Conservation (phyloP, 2,113 vertebrate genomes). For the Oostethus manadensis region DNA sequence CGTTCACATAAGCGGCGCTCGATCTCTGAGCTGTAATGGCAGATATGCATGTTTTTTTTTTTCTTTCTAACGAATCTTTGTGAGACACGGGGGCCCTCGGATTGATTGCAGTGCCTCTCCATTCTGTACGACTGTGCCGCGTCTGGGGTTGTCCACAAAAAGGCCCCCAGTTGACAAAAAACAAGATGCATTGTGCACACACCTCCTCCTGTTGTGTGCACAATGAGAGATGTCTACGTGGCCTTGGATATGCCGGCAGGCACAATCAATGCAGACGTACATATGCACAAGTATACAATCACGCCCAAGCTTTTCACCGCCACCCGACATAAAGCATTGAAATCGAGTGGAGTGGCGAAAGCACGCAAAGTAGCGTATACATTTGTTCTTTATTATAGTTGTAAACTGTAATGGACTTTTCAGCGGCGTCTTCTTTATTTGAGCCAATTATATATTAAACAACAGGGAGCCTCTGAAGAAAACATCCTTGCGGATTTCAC, state of each 20-base stretch:
- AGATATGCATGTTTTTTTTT: slow-evolving; percentile 28
- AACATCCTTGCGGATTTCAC: slow-evolving; percentile 26
- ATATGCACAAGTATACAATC: slow-evolving; percentile 14
- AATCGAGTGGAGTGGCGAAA: slow-evolving; percentile 20
- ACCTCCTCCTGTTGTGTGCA: slow-evolving; percentile 30
- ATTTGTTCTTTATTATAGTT: slow-evolving; percentile 15
- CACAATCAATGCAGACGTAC: slow-evolving; percentile 14
- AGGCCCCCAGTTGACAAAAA: slow-evolving; percentile 22
- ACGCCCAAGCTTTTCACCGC: slow-evolving; percentile 8
- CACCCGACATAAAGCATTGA: slow-evolving; percentile 14
- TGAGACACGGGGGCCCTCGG: slow-evolving; percentile 20
- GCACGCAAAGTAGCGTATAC: neutral
- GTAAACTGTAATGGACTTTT: slow-evolving; percentile 27
- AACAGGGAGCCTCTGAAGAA: neutral
- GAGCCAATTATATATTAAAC: slow-evolving; percentile 17
- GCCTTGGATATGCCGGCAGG: slow-evolving; percentile 40
- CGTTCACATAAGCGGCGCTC: slow-evolving; percentile 15
- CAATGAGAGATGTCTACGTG: slow-evolving; percentile 36
- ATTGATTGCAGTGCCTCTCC: slow-evolving; percentile 48
- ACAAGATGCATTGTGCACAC: slow-evolving; percentile 32
- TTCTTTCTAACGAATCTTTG: slow-evolving; percentile 35
- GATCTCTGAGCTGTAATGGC: slow-evolving; percentile 30
- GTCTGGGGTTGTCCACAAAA: slow-evolving; percentile 41
- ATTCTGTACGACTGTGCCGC: slow-evolving; percentile 25
- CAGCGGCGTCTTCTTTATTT: slow-evolving; percentile 9